Evolutionary conservation across 23 tunicate genomes (phyloP), one percentile per base, ranked within the genome.

Genomic region (Trididemnum nubilum): DNA sequence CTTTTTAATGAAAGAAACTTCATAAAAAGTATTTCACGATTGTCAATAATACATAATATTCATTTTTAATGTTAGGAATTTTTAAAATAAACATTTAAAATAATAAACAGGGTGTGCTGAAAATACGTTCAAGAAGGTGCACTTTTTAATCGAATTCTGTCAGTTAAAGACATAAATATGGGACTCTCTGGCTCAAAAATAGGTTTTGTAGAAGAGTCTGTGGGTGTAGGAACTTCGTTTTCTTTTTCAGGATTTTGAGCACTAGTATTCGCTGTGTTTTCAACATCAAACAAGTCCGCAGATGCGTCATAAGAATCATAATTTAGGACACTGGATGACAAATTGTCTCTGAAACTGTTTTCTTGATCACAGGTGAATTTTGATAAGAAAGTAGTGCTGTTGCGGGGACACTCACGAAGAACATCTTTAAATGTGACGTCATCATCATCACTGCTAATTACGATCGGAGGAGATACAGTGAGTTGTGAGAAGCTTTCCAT

Each of bases 91-190:
- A n/a, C n/a, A n/a, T n/a, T n/a, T n/a, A n/a, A n/a, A n/a, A n/a
- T n/a, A n/a, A n/a, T n/a, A n/a, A n/a, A n/a, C n/a, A n/a, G n/a
- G n/a, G n/a, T n/a, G n/a, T n/a, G n/a, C n/a, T n/a, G n/a, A n/a
- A n/a, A n/a, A n/a, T n/a, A 24, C 26, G 18, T 61, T 61, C 29
- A 61, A 61, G 26, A 61, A 61, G 18, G 5, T 61, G 29, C 29
- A 61, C 25, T 52, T 51, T 54, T 77, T 77, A 77, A 77, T 0
- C 78, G 78, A 69, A 82, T 69, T 82, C 86, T 70, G 25, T 82
- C 86, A 0, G 86, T 59, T 72, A 82, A 52, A 21, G 86, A 66
- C 86, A 82, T 51, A 52, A 70, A 82, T 50, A 82, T 78, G 3
- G 86, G 86, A 54, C 86, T 82, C 22, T 7, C 78, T 33, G 78